Conservation (phyloP, 1,140 invertebrate species). For the Kradibia gibbosae region DNA sequence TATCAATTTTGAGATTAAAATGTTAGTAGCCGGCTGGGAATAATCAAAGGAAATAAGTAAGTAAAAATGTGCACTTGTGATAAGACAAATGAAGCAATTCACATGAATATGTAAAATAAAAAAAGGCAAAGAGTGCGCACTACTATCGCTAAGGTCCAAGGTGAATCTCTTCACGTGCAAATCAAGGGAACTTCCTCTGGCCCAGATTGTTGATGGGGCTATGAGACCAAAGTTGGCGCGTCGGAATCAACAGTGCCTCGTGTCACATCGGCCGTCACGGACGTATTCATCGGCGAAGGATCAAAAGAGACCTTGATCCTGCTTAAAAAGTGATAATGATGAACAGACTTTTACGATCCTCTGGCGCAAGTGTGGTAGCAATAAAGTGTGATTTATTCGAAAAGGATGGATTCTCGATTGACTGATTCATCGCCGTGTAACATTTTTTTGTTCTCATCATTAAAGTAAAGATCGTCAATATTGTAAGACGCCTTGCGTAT, state of each 20-base stretch:
- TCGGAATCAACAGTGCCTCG: not conserved
- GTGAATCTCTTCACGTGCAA: constrained; percentile 38
- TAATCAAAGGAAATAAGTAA: constrained; percentile 28
- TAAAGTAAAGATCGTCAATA: not conserved
- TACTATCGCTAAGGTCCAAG: constrained; percentile 33
- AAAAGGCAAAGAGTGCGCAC: not conserved
- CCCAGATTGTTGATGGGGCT: not conserved
- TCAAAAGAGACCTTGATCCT: too few relatives aligned
- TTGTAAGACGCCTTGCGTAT: not conserved
- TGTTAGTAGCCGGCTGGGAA: not conserved
- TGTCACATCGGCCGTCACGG: not conserved
- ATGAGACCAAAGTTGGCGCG: not conserved
- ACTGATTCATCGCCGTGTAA: not conserved
- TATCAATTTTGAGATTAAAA: not conserved
- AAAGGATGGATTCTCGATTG: not conserved
- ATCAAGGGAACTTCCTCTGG: constrained; percentile 32
- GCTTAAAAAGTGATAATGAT: too few relatives aligned
- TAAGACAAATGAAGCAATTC: not conserved
- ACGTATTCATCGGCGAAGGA: not conserved
- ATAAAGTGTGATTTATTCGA: not conserved
- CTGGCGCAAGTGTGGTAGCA: too few relatives aligned
- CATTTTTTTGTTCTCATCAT: not conserved
- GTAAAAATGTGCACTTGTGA: not conserved
- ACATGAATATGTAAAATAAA: not conserved
- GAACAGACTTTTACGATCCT: too few relatives aligned